Percentiles rank a stretch among this genome's conserved stretches.
These are phyloP conservation scores for Potamarius usumacintae DNA, from an alignment of 2,113 vertebrate species.

Conservation along the genomic window DNA sequence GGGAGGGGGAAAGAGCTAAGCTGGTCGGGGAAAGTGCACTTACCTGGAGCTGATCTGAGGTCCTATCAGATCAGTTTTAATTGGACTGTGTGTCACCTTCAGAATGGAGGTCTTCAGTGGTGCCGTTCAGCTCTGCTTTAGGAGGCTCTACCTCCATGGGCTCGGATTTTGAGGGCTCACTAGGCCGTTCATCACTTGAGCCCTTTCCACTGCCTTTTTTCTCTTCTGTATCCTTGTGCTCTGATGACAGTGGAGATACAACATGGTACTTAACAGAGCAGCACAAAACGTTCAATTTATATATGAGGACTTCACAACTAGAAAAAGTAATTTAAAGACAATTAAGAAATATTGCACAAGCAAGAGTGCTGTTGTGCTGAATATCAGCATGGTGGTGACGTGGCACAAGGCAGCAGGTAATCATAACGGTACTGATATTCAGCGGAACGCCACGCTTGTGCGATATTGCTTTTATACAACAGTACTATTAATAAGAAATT, in stretches of 20 bases:
- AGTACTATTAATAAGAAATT: neutral
- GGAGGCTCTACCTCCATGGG: conserved; percentile 86
- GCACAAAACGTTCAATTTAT: neutral
- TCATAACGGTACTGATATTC: neutral
- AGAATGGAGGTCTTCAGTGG: conserved; percentile 97
- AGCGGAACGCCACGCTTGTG: neutral
- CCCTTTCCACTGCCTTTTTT: conserved; percentile 89
- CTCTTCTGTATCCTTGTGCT: conserved; percentile 91
- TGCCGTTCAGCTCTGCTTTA: conserved; percentile 93
- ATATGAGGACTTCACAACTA: neutral
- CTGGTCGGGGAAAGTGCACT: conserved; percentile 85
- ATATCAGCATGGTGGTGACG: neutral
- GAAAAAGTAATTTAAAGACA: neutral
- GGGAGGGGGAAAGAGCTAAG: conserved; percentile 78
- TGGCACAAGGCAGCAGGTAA: neutral
- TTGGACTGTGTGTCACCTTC: conserved; percentile 99
- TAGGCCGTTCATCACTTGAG: conserved; percentile 83
- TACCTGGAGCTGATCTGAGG: conserved; percentile 99
- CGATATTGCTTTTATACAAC: neutral
- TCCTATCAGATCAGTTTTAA: conserved; percentile 99
- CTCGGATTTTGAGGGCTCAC: conserved; percentile 83
- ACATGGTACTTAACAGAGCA: neutral
- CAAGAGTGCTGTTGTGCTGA: neutral
- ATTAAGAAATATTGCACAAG: neutral
- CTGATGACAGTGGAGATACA: conserved; percentile 65